phyloP scores from a whole-genome alignment of 1,140 invertebrate genomes.

The Drosophila ogumai region DNA sequence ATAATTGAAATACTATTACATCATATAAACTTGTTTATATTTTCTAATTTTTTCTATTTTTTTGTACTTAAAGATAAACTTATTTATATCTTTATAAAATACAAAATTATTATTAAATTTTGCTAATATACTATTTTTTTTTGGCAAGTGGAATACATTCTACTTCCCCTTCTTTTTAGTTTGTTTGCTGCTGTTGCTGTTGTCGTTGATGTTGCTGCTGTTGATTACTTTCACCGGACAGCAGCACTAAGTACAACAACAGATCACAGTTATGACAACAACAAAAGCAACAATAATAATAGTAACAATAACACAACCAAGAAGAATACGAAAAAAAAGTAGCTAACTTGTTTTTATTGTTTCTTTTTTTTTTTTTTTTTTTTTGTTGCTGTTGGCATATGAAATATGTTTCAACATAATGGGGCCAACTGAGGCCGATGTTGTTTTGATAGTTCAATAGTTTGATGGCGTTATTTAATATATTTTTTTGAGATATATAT shows the following conservation, averaged over 20 bases:
- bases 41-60: background rate
- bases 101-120: too few species aligned
- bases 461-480: background rate
- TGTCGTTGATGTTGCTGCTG: slow-evolving; percentile 56
- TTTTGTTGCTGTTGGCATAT: slow-evolving; percentile 56
- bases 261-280: slow-evolving; percentile 71
- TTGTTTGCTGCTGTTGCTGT: slow-evolving; percentile 30
- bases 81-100: too few species aligned
- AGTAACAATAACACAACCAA: slow-evolving; percentile 29
- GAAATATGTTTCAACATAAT: slow-evolving; percentile 72
- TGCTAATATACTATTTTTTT: slow-evolving; percentile 10
- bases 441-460: slow-evolving; percentile 23
- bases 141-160: slow-evolving; percentile 63
- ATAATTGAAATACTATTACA: background rate
- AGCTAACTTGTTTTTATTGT: slow-evolving; percentile 53
- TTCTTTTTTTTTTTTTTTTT: too few species aligned
- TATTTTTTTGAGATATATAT: background rate
- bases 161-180: slow-evolving; percentile 27
- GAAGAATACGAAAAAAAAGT: slow-evolving; percentile 47
- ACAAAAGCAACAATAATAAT: slow-evolving; percentile 39
- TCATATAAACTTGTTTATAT: background rate
- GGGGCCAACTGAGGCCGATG: slow-evolving; percentile 50
- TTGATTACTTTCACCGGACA: slow-evolving; percentile 79
- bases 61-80: too few species aligned
- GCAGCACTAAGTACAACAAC: slow-evolving; percentile 61